A percentile compares a stretch with the other conserved stretches of the same genome.
These are phyloP conservation scores for Coreius guichenoti DNA, from an alignment of 2,797 vertebrate genomes.

Conservation along the genomic window DNA sequence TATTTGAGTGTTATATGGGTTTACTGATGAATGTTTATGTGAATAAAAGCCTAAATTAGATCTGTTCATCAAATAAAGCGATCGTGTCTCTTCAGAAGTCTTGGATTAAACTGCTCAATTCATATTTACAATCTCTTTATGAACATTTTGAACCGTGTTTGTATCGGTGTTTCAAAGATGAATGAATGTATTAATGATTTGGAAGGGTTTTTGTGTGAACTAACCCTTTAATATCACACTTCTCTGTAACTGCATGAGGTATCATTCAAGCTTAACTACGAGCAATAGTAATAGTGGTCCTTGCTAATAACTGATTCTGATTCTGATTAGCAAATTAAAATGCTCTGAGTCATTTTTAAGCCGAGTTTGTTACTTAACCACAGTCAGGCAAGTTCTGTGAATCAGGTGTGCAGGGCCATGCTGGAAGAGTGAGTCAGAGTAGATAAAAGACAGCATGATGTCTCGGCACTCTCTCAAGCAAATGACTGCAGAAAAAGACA, in stretches of 20 bases:
- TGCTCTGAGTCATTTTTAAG: slow-evolving; percentile 2
- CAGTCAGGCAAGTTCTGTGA: slow-evolving; percentile 21
- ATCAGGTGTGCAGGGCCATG: slow-evolving; percentile 41
- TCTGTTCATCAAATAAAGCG: not conserved
- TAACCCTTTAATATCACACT: not conserved
- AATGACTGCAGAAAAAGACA: slow-evolving; percentile 44
- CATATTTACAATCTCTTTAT: not conserved
- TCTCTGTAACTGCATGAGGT: not conserved
- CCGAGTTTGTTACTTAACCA: slow-evolving; percentile 1
- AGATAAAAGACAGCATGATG: slow-evolving; percentile 52
- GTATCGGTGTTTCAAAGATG: not conserved
- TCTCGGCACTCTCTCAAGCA: slow-evolving; percentile 42
- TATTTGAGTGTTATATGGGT: not conserved
- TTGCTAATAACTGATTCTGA: not conserved
- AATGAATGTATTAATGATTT: not conserved
- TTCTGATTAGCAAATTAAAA: slow-evolving; percentile 4
- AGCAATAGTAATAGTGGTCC: not conserved
- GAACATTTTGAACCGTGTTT: not conserved
- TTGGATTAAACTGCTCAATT: not conserved
- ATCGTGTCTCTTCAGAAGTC: not conserved
- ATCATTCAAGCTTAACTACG: not conserved
- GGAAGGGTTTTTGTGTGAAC: not conserved
- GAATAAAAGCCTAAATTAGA: not conserved
- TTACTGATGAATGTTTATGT: not conserved
- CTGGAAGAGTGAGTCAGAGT: slow-evolving; percentile 49